Base-by-base conservation (phyloP, 2,797 vertebrate genomes). In the Aplochiton taeniatus region DNA sequence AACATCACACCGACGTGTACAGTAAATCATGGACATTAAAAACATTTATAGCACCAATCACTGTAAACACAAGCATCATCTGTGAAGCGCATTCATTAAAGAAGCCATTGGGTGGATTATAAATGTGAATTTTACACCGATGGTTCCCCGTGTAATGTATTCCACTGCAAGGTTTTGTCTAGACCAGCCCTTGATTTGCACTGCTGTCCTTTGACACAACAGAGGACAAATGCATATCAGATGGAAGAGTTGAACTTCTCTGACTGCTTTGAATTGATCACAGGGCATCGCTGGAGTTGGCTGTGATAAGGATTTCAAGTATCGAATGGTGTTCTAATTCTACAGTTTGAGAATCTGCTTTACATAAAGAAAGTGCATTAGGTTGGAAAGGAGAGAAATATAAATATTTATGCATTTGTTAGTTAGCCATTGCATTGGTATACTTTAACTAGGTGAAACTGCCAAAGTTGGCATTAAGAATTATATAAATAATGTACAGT, bases 151-250 rank as follows among this genome's bases (percentile, higher is more conserved):
- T 11, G 61, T 70, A 46, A 70, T 82, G 71, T 55, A 79, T 61
- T 80, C 53, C 61, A 50, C 66, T 56, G 65, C 56, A 73, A 62
- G 61, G 56, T 65, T 74, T 48, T 4, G 4, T 14, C 66, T 48
- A 9, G 47, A 80, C 66, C 57, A 8, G 41, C 70, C 68, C 65
- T 57, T 81, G 65, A 85, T 81, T 83, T 73, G 79, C 47, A 61
- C 49, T 47, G 11, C 10, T 51, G 51, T 16, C 41, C 18, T 51
- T 49, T 79, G 67, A 67, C 50, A 44, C 67, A 68, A 73, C 63
- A 63, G 13, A 49, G 58, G 43, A 56, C 45, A 41, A 57, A 47
- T 47, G 48, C 61, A 42, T 49, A 42, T 71, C 44, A 58, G 69
- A 50, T 53, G 16, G 14, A 53, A 53, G 62, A 61, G 58, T 65